Evolutionary conservation across 2,888 invertebrate genomes (phyloP).

Genomic region (Megalurothrips usitatus): DNA sequence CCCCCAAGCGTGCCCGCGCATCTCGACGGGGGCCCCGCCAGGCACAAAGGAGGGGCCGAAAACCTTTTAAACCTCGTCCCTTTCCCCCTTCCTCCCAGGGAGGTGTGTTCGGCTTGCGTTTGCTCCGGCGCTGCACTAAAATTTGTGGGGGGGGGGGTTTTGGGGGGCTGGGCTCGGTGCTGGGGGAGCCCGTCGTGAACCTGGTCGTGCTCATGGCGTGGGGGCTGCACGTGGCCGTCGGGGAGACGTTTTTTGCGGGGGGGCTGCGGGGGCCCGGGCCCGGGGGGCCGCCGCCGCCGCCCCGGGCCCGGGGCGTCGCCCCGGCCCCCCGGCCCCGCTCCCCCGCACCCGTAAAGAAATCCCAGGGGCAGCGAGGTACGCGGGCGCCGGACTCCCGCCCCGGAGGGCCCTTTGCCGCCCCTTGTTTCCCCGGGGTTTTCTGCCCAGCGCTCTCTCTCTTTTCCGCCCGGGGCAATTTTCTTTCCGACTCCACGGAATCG

Average conservation of each 20-base stretch:
- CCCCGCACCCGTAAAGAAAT: not conserved
- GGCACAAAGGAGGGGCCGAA: too few relatives aligned
- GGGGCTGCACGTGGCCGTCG: conserved; percentile 1
- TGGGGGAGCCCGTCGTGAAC: not conserved
- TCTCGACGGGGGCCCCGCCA: too few relatives aligned
- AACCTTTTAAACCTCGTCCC: too few relatives aligned
- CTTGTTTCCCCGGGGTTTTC: not conserved
- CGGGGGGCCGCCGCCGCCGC: not conserved
- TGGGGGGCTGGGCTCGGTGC: not conserved
- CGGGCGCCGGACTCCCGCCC: too few relatives aligned
- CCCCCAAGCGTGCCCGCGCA: too few relatives aligned
- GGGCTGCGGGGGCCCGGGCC: not conserved
- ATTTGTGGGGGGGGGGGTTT: not conserved
- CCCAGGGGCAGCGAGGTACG: conserved; percentile 5
- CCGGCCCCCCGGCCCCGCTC: not conserved
- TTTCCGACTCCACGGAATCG: not conserved
- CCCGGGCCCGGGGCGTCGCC: not conserved
- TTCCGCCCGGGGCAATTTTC: not conserved
- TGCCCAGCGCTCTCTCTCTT: too few relatives aligned
- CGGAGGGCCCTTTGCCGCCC: too few relatives aligned
- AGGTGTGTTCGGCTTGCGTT: too few relatives aligned
- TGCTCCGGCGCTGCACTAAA: not conserved
- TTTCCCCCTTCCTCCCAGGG: too few relatives aligned
- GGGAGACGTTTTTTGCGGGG: conserved; percentile 4
- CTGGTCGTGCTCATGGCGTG: not conserved